A percentile compares a stretch with the other conserved stretches of the same genome.
These are phyloP conservation scores for Eumaeus atala DNA, from an alignment of 1,140 invertebrate species.

Conservation along the genomic window DNA sequence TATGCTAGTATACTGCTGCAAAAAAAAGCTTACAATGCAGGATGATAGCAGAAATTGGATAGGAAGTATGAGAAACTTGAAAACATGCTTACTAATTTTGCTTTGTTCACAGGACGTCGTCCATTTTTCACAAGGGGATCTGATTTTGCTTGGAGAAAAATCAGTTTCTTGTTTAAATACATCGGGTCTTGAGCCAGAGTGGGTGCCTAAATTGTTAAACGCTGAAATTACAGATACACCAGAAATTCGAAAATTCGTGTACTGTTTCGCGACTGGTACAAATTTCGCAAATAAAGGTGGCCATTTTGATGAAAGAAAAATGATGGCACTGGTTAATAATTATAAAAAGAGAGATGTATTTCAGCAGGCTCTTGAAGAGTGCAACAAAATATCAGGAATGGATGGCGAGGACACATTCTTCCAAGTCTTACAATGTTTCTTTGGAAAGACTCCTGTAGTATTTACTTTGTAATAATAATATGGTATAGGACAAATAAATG, in stretches of 20 bases:
- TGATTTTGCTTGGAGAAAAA: not conserved
- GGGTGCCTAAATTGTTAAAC: slow-evolving; percentile 21
- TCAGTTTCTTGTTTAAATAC: slow-evolving; percentile 10
- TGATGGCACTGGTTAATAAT: slow-evolving; percentile 21
- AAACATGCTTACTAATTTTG: not conserved
- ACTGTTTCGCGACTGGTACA: slow-evolving; percentile 22
- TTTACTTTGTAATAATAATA: slow-evolving; percentile 21
- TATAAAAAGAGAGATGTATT: slow-evolving; percentile 23
- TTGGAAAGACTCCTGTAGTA: slow-evolving; percentile 22
- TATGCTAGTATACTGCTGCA: too few species aligned
- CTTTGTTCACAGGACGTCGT: not conserved
- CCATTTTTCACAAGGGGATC: not conserved
- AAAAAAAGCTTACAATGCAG: too few species aligned
- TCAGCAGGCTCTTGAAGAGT: slow-evolving; percentile 24
- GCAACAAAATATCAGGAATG: slow-evolving; percentile 21
- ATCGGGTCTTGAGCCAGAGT: slow-evolving; percentile 24
- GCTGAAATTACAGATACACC: slow-evolving; percentile 20
- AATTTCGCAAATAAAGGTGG: slow-evolving; percentile 24
- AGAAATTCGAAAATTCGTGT: slow-evolving; percentile 26
- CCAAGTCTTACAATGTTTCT: slow-evolving; percentile 19
- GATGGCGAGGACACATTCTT: slow-evolving; percentile 23
- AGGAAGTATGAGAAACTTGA: too few species aligned
- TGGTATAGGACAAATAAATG: not conserved
- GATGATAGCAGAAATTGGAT: too few species aligned
- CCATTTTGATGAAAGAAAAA: slow-evolving; percentile 22